phyloP scores from a whole-genome alignment of 2,113 vertebrate genomes.

The Lamprotornis superbus region DNA sequence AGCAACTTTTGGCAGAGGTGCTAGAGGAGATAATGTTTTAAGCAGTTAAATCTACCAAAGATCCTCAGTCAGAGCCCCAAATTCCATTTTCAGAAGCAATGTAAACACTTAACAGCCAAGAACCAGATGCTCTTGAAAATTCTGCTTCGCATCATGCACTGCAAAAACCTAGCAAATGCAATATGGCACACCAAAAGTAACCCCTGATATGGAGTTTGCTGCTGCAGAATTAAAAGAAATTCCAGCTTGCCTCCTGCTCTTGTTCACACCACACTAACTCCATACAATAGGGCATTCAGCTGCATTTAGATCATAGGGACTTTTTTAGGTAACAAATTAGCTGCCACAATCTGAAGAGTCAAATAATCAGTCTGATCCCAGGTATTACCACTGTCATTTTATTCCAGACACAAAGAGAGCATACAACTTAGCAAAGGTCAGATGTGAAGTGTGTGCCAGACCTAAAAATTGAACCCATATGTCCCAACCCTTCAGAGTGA shows the following conservation, averaged over 20 bases:
- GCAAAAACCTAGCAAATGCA: neutral
- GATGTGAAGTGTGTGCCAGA: neutral
- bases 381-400: neutral
- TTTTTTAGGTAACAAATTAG: neutral
- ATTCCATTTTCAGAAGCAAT: constrained; percentile 14
- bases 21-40: neutral
- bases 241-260: neutral
- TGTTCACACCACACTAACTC: neutral
- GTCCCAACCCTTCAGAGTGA: neutral
- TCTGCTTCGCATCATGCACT: neutral
- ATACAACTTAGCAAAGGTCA: neutral
- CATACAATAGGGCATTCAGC: neutral
- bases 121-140: constrained; percentile 25
- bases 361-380: neutral
- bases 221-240: neutral
- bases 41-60: neutral
- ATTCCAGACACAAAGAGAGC: neutral
- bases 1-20: neutral
- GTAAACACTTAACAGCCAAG: constrained; percentile 8
- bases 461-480: constrained; percentile 10
- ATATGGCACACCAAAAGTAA: neutral
- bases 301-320: neutral
- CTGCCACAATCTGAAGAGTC: neutral
- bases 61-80: neutral
- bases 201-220: neutral